These are phyloP conservation scores for Erebia ligea DNA, from an alignment of 2,888 invertebrate species.

Conservation along the genomic window DNA sequence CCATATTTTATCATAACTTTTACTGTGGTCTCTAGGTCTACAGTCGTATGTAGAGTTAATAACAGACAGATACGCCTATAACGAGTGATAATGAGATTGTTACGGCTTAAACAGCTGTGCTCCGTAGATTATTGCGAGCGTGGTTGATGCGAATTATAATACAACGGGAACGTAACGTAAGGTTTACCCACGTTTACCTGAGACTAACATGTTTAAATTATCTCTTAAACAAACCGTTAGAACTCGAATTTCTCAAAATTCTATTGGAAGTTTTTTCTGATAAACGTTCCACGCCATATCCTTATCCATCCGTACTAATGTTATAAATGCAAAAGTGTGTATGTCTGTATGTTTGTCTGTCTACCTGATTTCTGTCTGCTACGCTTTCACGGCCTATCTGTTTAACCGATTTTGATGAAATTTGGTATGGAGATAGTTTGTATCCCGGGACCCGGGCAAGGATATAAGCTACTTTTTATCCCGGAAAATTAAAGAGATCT, in stretches of 20 bases:
- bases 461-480: too few relatives aligned
- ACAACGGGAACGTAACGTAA: background rate
- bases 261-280: too few relatives aligned
- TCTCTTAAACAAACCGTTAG: background rate
- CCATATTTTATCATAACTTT: background rate
- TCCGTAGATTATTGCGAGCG: constrained; percentile 9
- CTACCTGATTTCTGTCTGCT: too few relatives aligned
- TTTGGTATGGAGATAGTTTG: too few relatives aligned
- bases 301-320: too few relatives aligned
- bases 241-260: background rate
- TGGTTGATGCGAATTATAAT: constrained; percentile 4
- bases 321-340: too few relatives aligned
- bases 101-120: background rate
- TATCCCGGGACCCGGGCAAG: too few relatives aligned
- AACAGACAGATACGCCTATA: constrained; percentile 11
- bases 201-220: constrained; percentile 1
- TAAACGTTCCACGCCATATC: too few relatives aligned
- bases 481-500: too few relatives aligned
- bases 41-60: constrained; percentile 21
- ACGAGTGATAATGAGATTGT: constrained; percentile 21
- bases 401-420: too few relatives aligned
- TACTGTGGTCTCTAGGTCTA: constrained; percentile 5
- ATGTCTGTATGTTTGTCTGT: too few relatives aligned
- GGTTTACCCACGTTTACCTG: background rate
- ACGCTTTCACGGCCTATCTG: too few relatives aligned